Conservation (phyloP, 2,797 vertebrate genomes). For the Ctenopoma kingsleyae region DNA sequence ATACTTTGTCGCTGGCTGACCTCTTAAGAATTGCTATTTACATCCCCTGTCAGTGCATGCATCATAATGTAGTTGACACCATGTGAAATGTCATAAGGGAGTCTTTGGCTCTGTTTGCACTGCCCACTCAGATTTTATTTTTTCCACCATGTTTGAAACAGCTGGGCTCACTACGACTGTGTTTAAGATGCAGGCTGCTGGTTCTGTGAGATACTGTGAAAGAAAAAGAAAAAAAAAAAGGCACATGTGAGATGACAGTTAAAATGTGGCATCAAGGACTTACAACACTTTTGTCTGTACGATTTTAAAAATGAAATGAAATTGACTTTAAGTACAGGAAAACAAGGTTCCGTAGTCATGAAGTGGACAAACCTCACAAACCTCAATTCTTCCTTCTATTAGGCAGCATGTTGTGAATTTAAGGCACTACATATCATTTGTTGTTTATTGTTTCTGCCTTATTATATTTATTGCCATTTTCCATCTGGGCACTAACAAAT, state of each 20-base stretch:
- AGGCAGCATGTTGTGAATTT: slow-evolving; percentile 36
- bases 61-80: slow-evolving; percentile 32
- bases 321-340: slow-evolving; percentile 33
- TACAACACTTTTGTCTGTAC: slow-evolving; percentile 17
- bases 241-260: slow-evolving; percentile 35
- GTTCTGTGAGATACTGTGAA: slow-evolving; percentile 23
- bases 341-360: slow-evolving; percentile 19
- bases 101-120: slow-evolving; percentile 34
- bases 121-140: slow-evolving; percentile 41
- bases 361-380: slow-evolving; percentile 25
- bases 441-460: slow-evolving; percentile 74
- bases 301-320: slow-evolving; percentile 13
- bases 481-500: slow-evolving; percentile 43
- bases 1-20: slow-evolving; percentile 31
- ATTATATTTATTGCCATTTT: slow-evolving; percentile 68
- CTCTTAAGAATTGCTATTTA: slow-evolving; percentile 42
- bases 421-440: slow-evolving; percentile 22
- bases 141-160: slow-evolving; percentile 16
- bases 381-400: slow-evolving; percentile 23
- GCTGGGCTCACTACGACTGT: slow-evolving; percentile 26
- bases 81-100: slow-evolving; percentile 44
- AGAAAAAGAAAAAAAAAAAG: neutral
- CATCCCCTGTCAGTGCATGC: slow-evolving; percentile 36
- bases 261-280: slow-evolving; percentile 32
- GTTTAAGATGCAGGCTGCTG: slow-evolving; percentile 7